Conservation (phyloP, 1,140 invertebrate species). For the Bilobella aurantiaca region DNA sequence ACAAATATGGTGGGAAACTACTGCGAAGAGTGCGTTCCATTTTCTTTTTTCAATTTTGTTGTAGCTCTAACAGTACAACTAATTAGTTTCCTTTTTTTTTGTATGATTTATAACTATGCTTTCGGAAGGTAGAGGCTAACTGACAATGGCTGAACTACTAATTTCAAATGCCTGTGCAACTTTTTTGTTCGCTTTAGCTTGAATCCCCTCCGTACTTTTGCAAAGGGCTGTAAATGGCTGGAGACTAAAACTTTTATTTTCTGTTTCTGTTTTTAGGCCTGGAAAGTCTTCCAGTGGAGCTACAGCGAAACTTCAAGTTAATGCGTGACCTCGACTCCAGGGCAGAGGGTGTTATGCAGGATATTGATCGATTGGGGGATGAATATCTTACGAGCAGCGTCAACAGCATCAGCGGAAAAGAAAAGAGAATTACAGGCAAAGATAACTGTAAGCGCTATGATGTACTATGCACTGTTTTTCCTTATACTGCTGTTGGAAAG, state of each 20-base stretch:
- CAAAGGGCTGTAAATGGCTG: background rate
- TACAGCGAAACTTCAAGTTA: constrained; percentile 88
- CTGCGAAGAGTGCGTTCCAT: background rate
- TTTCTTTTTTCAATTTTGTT: background rate
- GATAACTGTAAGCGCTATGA: constrained; percentile 45
- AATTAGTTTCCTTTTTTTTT: too few relatives aligned
- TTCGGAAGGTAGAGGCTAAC: too few relatives aligned
- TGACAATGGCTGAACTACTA: too few relatives aligned
- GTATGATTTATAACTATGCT: too few relatives aligned
- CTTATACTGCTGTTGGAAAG: background rate
- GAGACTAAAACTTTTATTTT: background rate
- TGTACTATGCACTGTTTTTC: constrained; percentile 9
- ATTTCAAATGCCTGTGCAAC: too few relatives aligned
- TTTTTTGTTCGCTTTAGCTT: background rate
- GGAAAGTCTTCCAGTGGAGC: constrained; percentile 83
- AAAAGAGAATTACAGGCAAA: constrained; percentile 70
- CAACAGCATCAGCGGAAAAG: constrained; percentile 55
- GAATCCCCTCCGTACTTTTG: background rate
- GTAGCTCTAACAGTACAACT: too few relatives aligned
- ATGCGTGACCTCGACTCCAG: constrained; percentile 89
- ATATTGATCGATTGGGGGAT: constrained; percentile 76
- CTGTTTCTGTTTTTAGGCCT: constrained; percentile 52
- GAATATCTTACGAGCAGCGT: constrained; percentile 64
- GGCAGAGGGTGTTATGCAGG: constrained; percentile 77
- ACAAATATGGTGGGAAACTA: constrained; percentile 5